Conservation (phyloP, 2,797 vertebrate species). For the Hozukius guyotensis region DNA sequence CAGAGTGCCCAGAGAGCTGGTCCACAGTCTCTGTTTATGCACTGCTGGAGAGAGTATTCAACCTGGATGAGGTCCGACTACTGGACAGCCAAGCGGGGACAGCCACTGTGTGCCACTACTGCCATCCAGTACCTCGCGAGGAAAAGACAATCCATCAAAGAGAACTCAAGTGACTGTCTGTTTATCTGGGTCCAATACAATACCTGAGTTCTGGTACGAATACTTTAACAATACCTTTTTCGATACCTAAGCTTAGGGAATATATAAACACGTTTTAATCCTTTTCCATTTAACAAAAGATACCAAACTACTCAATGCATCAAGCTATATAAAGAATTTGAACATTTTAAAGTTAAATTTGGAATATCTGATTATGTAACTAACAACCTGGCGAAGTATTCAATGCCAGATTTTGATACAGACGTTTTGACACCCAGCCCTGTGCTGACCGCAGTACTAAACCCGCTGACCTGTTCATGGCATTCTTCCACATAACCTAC, state of each 20-base stretch:
- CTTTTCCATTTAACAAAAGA: background rate
- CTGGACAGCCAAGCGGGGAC: constrained; percentile 15
- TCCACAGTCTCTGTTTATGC: constrained; percentile 28
- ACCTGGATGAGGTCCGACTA: constrained; percentile 29
- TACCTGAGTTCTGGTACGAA: background rate
- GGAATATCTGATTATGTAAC: background rate
- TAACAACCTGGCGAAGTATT: background rate
- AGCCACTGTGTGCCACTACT: background rate
- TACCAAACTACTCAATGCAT: background rate
- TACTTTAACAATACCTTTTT: background rate
- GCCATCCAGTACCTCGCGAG: background rate
- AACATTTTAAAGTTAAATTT: background rate
- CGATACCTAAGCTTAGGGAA: background rate
- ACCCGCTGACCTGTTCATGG: background rate
- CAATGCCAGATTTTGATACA: background rate
- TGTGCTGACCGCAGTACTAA: background rate
- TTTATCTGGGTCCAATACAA: background rate
- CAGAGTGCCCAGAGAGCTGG: constrained; percentile 30
- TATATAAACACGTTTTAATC: background rate
- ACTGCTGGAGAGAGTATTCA: constrained; percentile 18
- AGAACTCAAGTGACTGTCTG: background rate
- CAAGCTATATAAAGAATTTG: background rate
- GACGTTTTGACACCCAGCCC: background rate
- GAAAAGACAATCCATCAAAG: constrained; percentile 15
- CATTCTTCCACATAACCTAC: background rate